Evolutionary conservation across 2,888 invertebrate species (phyloP).

Genomic region (Baronia brevicornis): DNA sequence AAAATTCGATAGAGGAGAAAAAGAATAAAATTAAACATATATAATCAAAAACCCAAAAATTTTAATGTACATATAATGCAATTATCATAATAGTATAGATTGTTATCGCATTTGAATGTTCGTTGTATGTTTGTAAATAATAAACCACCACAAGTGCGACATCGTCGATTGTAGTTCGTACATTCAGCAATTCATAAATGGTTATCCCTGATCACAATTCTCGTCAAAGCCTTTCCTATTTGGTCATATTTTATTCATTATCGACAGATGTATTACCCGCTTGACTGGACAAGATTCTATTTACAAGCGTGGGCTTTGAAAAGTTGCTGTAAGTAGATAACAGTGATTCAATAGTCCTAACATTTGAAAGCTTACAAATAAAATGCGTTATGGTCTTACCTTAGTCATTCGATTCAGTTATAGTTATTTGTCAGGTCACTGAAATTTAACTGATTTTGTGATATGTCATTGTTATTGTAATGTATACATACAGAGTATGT

Average conservation of each 20-base stretch:
- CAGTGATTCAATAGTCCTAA: slow-evolving; percentile 39
- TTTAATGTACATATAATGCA: too few species aligned
- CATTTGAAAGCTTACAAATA: slow-evolving; percentile 37
- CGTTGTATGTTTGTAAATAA: slow-evolving; percentile 20
- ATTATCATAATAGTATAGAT: too few species aligned
- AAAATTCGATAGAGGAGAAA: too few species aligned
- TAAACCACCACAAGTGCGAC: too few species aligned
- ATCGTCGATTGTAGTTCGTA: slow-evolving; percentile 8
- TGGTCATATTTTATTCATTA: slow-evolving; percentile 63
- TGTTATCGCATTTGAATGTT: too few species aligned
- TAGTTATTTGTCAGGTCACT: too few species aligned
- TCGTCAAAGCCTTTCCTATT: slow-evolving; percentile 35
- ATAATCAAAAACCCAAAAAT: too few species aligned
- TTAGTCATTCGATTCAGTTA: slow-evolving; percentile 14
- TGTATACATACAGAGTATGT: too few species aligned
- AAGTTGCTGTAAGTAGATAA: slow-evolving; percentile 43
- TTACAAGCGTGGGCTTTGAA: slow-evolving; percentile 50
- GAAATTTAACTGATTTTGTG: too few species aligned
- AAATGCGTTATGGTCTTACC: slow-evolving; percentile 31
- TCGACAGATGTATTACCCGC: slow-evolving; percentile 57
- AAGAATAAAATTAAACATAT: too few species aligned
- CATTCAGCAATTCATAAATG: slow-evolving; percentile 20
- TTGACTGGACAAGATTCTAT: slow-evolving; percentile 50
- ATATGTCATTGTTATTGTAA: too few species aligned
- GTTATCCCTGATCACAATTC: slow-evolving; percentile 59